These are phyloP conservation scores for Epizoanthus scotinus DNA, from an alignment of 92 coral and sea anemone species.

Conservation along the genomic window DNA sequence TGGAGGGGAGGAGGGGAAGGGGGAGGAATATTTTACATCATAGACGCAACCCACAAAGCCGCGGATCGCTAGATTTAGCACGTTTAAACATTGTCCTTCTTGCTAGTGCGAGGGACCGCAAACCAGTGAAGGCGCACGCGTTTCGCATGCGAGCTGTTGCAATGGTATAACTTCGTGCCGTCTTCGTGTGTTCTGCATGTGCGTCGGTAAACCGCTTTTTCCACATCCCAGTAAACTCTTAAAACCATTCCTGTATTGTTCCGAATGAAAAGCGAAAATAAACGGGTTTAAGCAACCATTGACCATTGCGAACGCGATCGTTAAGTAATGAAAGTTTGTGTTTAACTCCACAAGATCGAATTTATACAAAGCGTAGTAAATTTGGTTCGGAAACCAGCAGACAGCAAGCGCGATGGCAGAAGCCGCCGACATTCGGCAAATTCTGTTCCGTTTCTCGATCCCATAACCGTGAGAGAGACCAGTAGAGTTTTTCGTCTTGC, in stretches of 20 bases:
- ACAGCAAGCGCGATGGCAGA: conserved; percentile 47
- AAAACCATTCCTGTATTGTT: conserved; percentile 57
- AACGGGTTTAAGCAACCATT: conserved; percentile 65
- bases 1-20: no score
- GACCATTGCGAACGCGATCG: conserved; percentile 57
- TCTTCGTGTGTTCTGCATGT: background rate
- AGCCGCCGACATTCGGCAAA: conserved; percentile 60
- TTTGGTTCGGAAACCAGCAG: conserved; percentile 68
- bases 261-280: conserved; percentile 67
- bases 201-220: background rate
- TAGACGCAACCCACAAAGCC: no score
- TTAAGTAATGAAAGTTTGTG: conserved; percentile 44
- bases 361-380: conserved; percentile 49
- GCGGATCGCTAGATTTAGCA: no score
- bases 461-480: conserved; percentile 47
- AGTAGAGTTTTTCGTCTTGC: conserved; percentile 43
- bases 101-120: no score
- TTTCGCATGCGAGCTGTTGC: background rate
- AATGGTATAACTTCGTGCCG: background rate
- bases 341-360: conserved; percentile 60
- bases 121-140: background rate
- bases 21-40: no score
- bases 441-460: conserved; percentile 39
- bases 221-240: conserved; percentile 30
- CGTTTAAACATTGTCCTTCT: no score